Conservation (phyloP, 1,140 invertebrate genomes). For the Lasioglossum baleicum region DNA sequence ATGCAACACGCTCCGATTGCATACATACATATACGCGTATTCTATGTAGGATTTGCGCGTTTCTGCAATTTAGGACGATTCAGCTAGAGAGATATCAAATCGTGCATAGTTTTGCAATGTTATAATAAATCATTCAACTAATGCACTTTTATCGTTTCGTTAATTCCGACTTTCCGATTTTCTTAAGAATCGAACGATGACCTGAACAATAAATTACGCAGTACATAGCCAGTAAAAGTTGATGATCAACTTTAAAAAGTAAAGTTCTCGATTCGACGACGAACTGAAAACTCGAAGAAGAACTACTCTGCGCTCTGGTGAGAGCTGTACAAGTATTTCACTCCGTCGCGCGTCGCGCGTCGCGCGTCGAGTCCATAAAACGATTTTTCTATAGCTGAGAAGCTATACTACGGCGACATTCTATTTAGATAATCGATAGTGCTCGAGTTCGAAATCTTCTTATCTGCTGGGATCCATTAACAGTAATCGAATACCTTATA, state of each 20-base stretch:
- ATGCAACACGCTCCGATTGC: background rate
- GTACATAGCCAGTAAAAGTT: background rate
- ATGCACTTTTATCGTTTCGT: no score
- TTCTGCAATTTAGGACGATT: background rate
- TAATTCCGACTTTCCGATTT: no score
- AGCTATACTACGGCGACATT: background rate
- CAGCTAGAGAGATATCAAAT: no score
- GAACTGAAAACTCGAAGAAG: no score
- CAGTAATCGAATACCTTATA: conserved; percentile 29
- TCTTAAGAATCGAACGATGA: no score
- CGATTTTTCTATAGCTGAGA: no score
- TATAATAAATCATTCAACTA: no score
- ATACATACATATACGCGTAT: no score
- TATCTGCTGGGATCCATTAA: conserved; percentile 22
- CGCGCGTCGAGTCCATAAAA: background rate
- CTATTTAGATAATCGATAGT: conserved; percentile 8
- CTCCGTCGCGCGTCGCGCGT: no score
- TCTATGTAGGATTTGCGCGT: no score
- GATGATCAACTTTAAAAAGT: background rate
- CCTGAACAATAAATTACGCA: no score
- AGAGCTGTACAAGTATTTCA: background rate
- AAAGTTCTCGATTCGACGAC: background rate
- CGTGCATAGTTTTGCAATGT: no score
- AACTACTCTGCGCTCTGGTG: background rate
- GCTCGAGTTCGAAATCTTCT: background rate